A percentile compares a stretch with the other conserved stretches of the same genome.
Conservation (phyloP, 1,140 invertebrate species). For the Cydia splendana region DNA sequence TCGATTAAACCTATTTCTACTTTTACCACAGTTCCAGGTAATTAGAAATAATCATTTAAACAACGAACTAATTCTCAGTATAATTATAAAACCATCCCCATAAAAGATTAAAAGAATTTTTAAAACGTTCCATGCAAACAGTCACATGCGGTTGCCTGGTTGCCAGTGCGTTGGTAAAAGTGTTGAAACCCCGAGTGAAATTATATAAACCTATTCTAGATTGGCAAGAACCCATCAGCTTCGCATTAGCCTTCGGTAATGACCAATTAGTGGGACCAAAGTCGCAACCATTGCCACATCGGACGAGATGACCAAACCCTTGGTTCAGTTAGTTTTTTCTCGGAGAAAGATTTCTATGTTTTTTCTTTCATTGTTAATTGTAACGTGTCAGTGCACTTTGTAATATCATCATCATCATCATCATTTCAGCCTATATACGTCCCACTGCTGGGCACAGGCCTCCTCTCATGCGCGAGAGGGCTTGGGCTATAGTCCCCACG, state of each 20-base stretch:
- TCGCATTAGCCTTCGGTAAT: not conserved
- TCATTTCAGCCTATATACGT: too few relatives aligned
- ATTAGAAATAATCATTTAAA: not conserved
- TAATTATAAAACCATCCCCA: too few relatives aligned
- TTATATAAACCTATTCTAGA: constrained; percentile 9
- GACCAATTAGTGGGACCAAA: not conserved
- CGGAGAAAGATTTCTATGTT: too few relatives aligned
- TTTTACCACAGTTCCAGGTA: not conserved
- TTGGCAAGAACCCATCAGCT: constrained; percentile 10
- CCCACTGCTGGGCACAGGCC: too few relatives aligned
- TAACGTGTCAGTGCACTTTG: too few relatives aligned
- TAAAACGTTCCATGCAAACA: too few relatives aligned
- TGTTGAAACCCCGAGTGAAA: constrained; percentile 3
- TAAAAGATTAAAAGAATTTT: too few relatives aligned
- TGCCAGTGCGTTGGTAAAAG: not conserved
- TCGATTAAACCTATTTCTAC: not conserved
- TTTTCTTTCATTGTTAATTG: too few relatives aligned
- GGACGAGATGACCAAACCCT: not conserved
- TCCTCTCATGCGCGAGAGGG: too few relatives aligned
- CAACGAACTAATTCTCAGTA: too few relatives aligned
- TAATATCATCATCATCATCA: too few relatives aligned
- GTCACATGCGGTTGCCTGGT: not conserved
- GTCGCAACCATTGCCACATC: not conserved
- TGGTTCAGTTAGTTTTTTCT: not conserved
- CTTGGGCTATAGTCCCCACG: too few relatives aligned